Base-by-base conservation (phyloP, 1,140 invertebrate genomes). In the Cotesia vestalis region DNA sequence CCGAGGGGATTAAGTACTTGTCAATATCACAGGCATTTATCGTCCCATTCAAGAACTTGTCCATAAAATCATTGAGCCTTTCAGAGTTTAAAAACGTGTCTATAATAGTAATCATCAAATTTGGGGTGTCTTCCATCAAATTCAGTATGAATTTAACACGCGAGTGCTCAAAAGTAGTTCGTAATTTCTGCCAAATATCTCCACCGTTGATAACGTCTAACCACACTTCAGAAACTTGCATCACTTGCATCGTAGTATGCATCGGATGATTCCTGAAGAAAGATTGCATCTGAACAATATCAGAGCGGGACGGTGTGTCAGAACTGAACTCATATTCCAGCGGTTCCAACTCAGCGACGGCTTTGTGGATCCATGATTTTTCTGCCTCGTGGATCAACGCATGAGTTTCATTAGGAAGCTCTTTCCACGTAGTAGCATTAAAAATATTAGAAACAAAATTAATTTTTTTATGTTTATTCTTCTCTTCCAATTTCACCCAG, bases 71-170 rank as follows among this genome's bases (percentile, higher is more conserved):
- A 9, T 74, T 70, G 12, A 84, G 62, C 64, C 79, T 74, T 5
- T 84, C 83, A 4, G 83, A 82, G 67, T 77, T 80, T 8, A 84
- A 61, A 62, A 85, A 85, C n/a, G 84, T 85, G 52, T 86, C 79
- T 12, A 80, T 64, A 8, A 71, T 59, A 4, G 81, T 81, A 38
- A 85, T 67, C 1, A 76, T 69, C 5, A 86, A 68, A 79, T 83
- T 86, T 8, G 84, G 84, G 27, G 78, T 64, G 38, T 86, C 84
- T 40, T 86, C 84, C 3, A 81, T 69, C 9, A 86, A 71, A n/a
- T 76, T 81, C 12, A 84, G 66, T 5, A 84, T 4, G 0, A 80
- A 66, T 64, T 80, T 78, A 4, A 84, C 64, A 62, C 76, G 79
- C 1, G 84, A 79, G 11, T 68, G 75, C 4, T 85, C 81, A 66